Percentiles rank a stretch among this genome's conserved stretches.
Evolutionary conservation across 2,113 vertebrate species (phyloP).

Genomic region (Otis tarda): DNA sequence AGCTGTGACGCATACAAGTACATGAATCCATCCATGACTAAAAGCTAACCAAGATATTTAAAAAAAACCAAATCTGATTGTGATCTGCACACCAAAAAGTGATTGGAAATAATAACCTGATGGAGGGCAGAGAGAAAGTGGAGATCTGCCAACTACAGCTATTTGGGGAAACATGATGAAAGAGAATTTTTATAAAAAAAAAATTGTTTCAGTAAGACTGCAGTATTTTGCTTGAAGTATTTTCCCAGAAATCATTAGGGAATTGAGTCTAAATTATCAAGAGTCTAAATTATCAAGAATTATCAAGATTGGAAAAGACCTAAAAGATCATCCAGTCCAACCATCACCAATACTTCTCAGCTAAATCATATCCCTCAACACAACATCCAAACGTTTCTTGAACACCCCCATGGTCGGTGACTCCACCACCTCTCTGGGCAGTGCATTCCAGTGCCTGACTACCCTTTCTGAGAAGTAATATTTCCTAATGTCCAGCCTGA

Average conservation of each 20-base stretch:
- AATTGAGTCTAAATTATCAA: too few relatives aligned
- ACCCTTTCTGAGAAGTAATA: too few relatives aligned
- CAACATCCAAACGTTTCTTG: too few relatives aligned
- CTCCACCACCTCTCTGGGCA: too few relatives aligned
- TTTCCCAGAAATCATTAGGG: background rate
- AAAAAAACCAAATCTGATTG: background rate
- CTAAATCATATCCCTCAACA: too few relatives aligned
- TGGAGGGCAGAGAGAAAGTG: background rate
- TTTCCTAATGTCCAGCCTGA: too few relatives aligned
- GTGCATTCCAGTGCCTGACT: too few relatives aligned
- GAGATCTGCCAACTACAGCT: background rate
- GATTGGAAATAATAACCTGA: background rate
- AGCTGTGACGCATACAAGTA: background rate
- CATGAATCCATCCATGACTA: background rate
- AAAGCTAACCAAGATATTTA: background rate
- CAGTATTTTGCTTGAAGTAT: background rate
- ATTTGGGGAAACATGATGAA: background rate
- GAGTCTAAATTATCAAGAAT: too few relatives aligned
- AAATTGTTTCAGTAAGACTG: background rate
- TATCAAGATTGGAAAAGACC: too few relatives aligned
- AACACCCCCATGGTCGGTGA: too few relatives aligned
- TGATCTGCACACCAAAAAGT: background rate
- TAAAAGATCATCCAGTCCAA: too few relatives aligned
- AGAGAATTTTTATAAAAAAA: background rate
- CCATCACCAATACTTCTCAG: too few relatives aligned